These are phyloP conservation scores for Hapalemur alaotrensis DNA, from an alignment of 2,797 vertebrate species.

Conservation along the genomic window DNA sequence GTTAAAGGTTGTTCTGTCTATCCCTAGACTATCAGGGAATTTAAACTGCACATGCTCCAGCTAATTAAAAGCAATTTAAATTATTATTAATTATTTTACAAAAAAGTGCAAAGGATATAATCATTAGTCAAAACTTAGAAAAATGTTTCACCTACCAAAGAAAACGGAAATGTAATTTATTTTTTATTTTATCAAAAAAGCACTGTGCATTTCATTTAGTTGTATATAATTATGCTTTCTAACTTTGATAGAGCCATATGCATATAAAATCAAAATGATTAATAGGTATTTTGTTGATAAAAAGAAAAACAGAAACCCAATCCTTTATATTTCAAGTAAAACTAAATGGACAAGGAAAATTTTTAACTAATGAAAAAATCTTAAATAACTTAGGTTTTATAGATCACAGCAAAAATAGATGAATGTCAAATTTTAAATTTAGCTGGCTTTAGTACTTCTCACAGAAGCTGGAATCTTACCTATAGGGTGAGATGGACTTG, in stretches of 20 bases:
- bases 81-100: conserved; percentile 8
- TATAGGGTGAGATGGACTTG: background rate
- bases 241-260: conserved; percentile 60
- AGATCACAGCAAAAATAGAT: conserved; percentile 62
- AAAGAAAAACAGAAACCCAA: conserved; percentile 17
- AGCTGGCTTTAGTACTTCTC: conserved; percentile 37
- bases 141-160: conserved; percentile 35
- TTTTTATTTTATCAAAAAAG: conserved; percentile 58
- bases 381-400: conserved; percentile 68
- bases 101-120: background rate
- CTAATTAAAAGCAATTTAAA: conserved; percentile 30
- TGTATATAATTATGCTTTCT: conserved; percentile 45
- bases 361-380: conserved; percentile 49
- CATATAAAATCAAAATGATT: conserved; percentile 60
- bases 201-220: conserved; percentile 32
- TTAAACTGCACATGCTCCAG: background rate
- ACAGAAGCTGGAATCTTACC: conserved; percentile 34
- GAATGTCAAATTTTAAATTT: conserved; percentile 74
- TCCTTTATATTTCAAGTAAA: conserved; percentile 65
- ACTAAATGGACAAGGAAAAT: conserved; percentile 18
- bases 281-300: conserved; percentile 58
- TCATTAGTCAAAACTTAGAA: conserved; percentile 7
- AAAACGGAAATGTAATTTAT: conserved; percentile 40
- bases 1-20: conserved; percentile 11
- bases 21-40: conserved; percentile 42